Conservation (phyloP, 2,797 vertebrate species). For the Sarcoramphus papa region DNA sequence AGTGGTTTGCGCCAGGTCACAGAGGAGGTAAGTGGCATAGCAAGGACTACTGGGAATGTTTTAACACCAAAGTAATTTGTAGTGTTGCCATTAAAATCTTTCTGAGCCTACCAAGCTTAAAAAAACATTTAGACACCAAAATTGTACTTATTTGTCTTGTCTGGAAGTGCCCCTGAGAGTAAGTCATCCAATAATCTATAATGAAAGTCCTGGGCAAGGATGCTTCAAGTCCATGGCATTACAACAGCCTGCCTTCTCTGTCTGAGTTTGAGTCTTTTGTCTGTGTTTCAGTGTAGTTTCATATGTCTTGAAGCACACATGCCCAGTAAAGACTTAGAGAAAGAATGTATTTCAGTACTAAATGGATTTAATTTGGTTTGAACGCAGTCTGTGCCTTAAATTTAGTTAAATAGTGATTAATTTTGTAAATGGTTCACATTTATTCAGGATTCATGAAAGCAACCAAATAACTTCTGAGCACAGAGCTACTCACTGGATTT, state of each 20-base stretch:
- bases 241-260: neutral
- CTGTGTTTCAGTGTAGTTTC: neutral
- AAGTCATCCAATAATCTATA: neutral
- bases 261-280: neutral
- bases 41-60: neutral
- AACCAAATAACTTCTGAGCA: neutral
- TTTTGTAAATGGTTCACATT: neutral
- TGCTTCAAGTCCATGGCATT: neutral
- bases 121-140: neutral
- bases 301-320: neutral
- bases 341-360: neutral
- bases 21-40: neutral
- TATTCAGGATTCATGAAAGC: neutral
- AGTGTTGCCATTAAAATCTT: neutral
- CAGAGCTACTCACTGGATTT: neutral
- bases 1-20: neutral
- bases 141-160: neutral
- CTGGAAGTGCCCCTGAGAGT: neutral
- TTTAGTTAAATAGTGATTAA: neutral
- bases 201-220: neutral
- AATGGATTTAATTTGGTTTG: neutral
- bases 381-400: neutral
- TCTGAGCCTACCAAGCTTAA: neutral
- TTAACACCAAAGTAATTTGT: neutral
- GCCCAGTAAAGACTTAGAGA: neutral